phyloP scores from a whole-genome alignment of 2,113 vertebrate species.

The Chamaea fasciata region DNA sequence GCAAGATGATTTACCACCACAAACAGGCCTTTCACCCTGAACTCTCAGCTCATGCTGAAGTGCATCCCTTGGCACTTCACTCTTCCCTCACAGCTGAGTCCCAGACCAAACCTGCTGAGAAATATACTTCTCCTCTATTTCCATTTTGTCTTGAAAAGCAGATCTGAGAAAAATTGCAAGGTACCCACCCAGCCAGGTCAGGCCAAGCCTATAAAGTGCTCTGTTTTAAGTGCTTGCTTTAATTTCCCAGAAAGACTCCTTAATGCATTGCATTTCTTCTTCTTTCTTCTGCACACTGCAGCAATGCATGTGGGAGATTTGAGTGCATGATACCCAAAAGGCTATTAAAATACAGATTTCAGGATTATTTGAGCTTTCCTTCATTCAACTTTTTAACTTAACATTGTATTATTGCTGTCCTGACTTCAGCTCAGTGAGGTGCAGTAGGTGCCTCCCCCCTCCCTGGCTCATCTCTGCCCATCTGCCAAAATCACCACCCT shows the following conservation, averaged over 20 bases:
- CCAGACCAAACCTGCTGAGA: not conserved
- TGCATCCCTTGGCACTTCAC: not conserved
- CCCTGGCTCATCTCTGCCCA: not conserved
- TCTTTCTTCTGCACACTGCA: not conserved
- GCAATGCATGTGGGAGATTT: not conserved
- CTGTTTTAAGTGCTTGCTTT: not conserved
- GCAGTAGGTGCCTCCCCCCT: not conserved
- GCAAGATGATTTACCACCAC: not conserved
- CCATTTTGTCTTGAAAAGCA: not conserved
- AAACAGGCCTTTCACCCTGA: not conserved
- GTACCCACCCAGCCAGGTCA: not conserved
- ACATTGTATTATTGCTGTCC: not conserved
- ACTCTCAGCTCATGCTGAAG: not conserved
- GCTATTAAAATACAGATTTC: not conserved
- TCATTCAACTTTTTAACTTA: not conserved
- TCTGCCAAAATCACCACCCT: not conserved
- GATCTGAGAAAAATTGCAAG: not conserved
- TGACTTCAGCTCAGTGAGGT: not conserved
- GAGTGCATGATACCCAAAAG: not conserved
- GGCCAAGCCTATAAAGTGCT: not conserved
- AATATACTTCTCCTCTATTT: not conserved
- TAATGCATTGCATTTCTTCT: not conserved
- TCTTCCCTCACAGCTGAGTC: not conserved
- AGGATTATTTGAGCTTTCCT: not conserved
- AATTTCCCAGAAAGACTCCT: not conserved